Evolutionary conservation across 2,797 vertebrate species (phyloP).

Genomic region (Myiothlypis coronata): DNA sequence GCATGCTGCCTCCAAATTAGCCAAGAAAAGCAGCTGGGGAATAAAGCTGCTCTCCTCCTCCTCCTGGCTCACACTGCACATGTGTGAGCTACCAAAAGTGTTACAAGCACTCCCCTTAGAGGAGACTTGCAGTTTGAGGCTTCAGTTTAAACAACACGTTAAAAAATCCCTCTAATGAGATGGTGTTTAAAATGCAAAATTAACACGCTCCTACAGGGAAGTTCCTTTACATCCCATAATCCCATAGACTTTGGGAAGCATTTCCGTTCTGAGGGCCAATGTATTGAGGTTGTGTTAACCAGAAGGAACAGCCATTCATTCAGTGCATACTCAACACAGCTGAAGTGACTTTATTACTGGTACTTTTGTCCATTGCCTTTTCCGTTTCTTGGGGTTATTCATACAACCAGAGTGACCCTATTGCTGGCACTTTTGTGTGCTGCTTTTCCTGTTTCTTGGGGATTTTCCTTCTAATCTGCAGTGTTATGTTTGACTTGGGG

Average conservation of each 20-base stretch:
- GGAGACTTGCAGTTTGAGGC: background rate
- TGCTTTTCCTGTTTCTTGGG: conserved; percentile 53
- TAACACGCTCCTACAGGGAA: background rate
- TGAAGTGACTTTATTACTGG: conserved; percentile 28
- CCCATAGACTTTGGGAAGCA: background rate
- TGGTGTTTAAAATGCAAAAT: background rate
- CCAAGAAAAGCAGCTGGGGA: background rate
- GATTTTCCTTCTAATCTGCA: conserved; percentile 22
- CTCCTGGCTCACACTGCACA: background rate
- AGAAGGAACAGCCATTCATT: conserved; percentile 8
- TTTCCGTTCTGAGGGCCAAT: background rate
- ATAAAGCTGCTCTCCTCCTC: background rate
- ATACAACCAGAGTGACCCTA: background rate
- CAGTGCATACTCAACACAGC: background rate
- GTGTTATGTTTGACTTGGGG: background rate
- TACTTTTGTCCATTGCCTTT: conserved; percentile 10
- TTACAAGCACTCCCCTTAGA: conserved; percentile 56
- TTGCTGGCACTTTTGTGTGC: conserved; percentile 5
- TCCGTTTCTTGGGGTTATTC: conserved; percentile 32
- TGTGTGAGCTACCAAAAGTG: background rate
- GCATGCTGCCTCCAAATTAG: background rate
- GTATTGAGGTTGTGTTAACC: background rate
- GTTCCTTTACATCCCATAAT: background rate
- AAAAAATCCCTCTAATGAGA: background rate
- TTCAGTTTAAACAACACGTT: background rate